phyloP scores from a whole-genome alignment of 2,113 vertebrate genomes.

The Heterochromis multidens region DNA sequence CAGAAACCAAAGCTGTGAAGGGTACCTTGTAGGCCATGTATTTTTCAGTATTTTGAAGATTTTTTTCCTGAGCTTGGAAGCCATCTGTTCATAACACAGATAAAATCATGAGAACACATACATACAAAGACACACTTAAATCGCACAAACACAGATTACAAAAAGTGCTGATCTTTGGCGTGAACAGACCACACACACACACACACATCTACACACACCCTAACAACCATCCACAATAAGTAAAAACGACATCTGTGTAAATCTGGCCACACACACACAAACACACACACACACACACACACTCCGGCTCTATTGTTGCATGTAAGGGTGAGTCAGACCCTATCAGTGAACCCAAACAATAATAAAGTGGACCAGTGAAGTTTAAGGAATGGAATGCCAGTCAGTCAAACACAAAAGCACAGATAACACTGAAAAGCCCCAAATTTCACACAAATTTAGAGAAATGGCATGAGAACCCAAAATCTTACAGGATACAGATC shows the following conservation, averaged over 20 bases:
- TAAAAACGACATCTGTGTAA: not conserved
- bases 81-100: not conserved
- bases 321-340: constrained; percentile 42
- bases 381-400: constrained; percentile 35
- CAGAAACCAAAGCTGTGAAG: not conserved
- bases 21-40: not conserved
- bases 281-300: not conserved
- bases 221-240: not conserved
- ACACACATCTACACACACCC: constrained; percentile 2
- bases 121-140: not conserved
- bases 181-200: not conserved
- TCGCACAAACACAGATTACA: not conserved
- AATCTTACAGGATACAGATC: not conserved
- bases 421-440: not conserved
- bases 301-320: constrained; percentile 14
- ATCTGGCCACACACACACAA: constrained; percentile 41
- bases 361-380: constrained; percentile 41
- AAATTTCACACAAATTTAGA: not conserved
- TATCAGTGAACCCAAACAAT: constrained; percentile 55
- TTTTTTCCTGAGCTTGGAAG: not conserved
- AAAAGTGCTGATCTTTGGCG: not conserved
- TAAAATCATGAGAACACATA: not conserved
- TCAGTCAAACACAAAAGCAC: not conserved
- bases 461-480: not conserved
- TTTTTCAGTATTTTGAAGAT: not conserved